Evolutionary conservation across 2,113 vertebrate species (phyloP).

Genomic region (Ameiurus melas): DNA sequence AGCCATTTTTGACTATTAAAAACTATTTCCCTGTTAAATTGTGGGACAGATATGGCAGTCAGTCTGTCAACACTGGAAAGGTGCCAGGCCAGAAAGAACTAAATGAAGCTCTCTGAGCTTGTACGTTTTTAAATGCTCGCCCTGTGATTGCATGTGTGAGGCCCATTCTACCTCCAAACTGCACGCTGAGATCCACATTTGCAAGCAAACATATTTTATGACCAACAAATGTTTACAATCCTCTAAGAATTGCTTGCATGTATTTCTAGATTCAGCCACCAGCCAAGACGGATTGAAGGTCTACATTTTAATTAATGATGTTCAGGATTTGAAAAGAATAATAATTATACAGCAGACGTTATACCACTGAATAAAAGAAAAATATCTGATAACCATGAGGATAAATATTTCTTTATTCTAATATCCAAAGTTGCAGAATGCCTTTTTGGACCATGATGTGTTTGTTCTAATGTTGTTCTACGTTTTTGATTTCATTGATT

Average conservation of each 20-base stretch:
- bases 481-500: not conserved
- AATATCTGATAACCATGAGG: not conserved
- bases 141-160: slow-evolving; percentile 50
- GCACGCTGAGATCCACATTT: slow-evolving; percentile 40
- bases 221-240: slow-evolving; percentile 52
- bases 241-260: slow-evolving; percentile 42
- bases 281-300: slow-evolving; percentile 27
- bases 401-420: slow-evolving; percentile 3
- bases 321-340: not conserved
- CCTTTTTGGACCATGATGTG: not conserved
- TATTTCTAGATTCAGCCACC: slow-evolving; percentile 25
- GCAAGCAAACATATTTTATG: slow-evolving; percentile 54
- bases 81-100: slow-evolving; percentile 49
- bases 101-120: slow-evolving; percentile 49
- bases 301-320: slow-evolving; percentile 30
- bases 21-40: slow-evolving; percentile 44
- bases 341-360: not conserved
- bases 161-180: slow-evolving; percentile 31
- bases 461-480: not conserved
- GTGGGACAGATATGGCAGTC: slow-evolving; percentile 47
- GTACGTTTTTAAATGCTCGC: slow-evolving; percentile 31
- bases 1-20: slow-evolving; percentile 51
- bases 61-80: slow-evolving; percentile 50
- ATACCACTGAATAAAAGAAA: not conserved
- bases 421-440: not conserved